Base-by-base conservation (phyloP, 2,888 invertebrate species). In the Synergus gifuensis region DNA sequence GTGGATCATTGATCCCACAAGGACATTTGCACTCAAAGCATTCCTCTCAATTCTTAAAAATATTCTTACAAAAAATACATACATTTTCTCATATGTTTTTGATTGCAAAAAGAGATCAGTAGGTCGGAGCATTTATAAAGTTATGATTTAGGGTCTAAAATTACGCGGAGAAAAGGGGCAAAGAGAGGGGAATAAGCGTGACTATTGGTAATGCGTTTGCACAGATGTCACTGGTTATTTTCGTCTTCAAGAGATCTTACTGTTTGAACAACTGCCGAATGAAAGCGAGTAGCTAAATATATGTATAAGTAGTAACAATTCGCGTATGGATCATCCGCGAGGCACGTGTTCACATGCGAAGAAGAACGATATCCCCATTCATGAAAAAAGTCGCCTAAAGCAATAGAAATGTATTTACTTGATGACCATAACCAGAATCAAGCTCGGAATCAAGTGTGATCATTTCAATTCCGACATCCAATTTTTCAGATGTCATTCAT, bases 181-280 rank as follows among this genome's bases (percentile, higher is more conserved):
- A 36, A 40, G 54, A 76, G 77, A 44, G 22, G 69, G 18, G 82
- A 81, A 81, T 73, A 80, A 54, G 76, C 46, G 78, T 64, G 79
- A 76, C 79, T 78, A 66, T 76, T 46, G 73, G 77, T 78, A 79
- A 76, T 80, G 76, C 76, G 76, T 88, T 88, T 88, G 86, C 86
- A 88, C 88, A 88, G 87, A 87, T 88, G 88, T 84, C 83, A 84
- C 79, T 77, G 83, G 83, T 83, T 87, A 85, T 87, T 87, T 85
- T 83, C 79, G 84, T 84, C 80, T 54, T 36, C n/a, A n/a, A 28
- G 14, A 62, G 22, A 12, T 28, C 62, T 28, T 62, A 28, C 62
- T 62, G 28, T 87, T 88, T 85, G 87, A 87, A 85, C 88, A 87
- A 88, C 85, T 87, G 87, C 80, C 80, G 86, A 84, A 83, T 81